Evolutionary conservation across 2,113 vertebrate genomes (phyloP), one percentile per base, ranked within the genome.

Genomic region (Cochlearius cochlearius): DNA sequence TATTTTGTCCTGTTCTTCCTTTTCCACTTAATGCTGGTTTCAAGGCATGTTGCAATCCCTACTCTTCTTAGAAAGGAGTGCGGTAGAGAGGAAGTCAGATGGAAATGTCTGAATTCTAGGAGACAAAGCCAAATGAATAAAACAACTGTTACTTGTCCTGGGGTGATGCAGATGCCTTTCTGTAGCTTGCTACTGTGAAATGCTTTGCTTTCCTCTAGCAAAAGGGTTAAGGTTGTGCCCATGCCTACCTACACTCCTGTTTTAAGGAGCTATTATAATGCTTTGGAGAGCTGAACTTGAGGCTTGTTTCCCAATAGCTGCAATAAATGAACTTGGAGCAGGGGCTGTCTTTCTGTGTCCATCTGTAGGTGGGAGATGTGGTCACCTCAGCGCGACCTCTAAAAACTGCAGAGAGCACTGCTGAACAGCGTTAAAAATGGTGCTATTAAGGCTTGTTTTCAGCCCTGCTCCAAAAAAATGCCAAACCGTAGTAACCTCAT

Each of bases 351-450:
- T 43, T 19, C 64, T 30, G 0, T 36, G 64, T 2, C 75, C 29
- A 1, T 12, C 58, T 59, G 30, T 3, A 18, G 50, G 53, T 30
- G 15, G 52, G n/a, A 60, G 8, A 26, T n/a, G 64, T 10, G 1
- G 9, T 69, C 69, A 59, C 74, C 81, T 84, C 60, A 2, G 60
- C 0, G 5, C 29, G 87, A 82, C 92, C 96, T 75, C 78, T 43
- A 11, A 75, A 78, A 21, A 3, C 73, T 18, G 38, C 50, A 9
- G 76, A 38, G 4, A 30, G 29, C 67, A 32, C 32, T 0, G 4
- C 67, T 18, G 26, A 52, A 3, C 14, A n/a, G 0, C 4, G 0
- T 1, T 3, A 4, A 39, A 43, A 32, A 9, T 2, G 0, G 0
- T 4, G 32, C 3, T 36, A 0, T 53, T 15, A 2, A 1, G 41